A percentile compares a stretch with the other conserved stretches of the same genome.
These are phyloP conservation scores for Lepisosteus osseus DNA, from an alignment of 2,113 vertebrate species.

Conservation along the genomic window DNA sequence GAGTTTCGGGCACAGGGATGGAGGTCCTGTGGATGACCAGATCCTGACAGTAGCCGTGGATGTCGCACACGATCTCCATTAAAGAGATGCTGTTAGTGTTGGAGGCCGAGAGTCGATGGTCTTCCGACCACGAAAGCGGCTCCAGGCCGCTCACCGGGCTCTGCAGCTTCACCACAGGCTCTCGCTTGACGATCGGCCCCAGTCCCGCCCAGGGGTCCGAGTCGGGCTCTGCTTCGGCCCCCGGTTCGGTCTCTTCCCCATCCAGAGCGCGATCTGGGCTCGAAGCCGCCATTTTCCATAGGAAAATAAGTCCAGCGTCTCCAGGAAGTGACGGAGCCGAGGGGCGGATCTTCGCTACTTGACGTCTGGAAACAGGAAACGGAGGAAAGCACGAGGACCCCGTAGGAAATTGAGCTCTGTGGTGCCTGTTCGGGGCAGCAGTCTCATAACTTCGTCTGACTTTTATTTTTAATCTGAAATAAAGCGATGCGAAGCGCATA, in stretches of 20 bases:
- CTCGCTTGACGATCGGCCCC: constrained; percentile 63
- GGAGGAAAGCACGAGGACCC: neutral
- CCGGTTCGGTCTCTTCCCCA: constrained; percentile 28
- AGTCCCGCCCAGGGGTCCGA: constrained; percentile 1
- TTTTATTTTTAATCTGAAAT: too few relatives aligned
- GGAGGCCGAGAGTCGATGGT: constrained; percentile 84
- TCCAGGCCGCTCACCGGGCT: constrained; percentile 80
- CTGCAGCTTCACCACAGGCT: constrained; percentile 75
- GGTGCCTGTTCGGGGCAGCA: neutral
- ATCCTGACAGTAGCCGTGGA: constrained; percentile 74
- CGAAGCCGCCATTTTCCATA: constrained; percentile 62
- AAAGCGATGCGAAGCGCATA: too few relatives aligned
- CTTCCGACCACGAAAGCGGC: constrained; percentile 86
- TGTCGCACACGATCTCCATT: constrained; percentile 83
- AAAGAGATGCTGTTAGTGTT: constrained; percentile 75
- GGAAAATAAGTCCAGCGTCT: constrained; percentile 26
- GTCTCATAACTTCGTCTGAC: too few relatives aligned
- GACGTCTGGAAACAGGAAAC: neutral
- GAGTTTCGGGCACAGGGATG: constrained; percentile 67
- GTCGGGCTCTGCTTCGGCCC: constrained; percentile 26
- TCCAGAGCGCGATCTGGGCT: constrained; percentile 3
- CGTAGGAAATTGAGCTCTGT: neutral
- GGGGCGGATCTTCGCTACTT: constrained; percentile 23
- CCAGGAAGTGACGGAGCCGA: constrained; percentile 46
- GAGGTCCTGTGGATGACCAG: constrained; percentile 82